These are phyloP conservation scores for Puffinus mauretanicus DNA, from an alignment of 2,113 vertebrate genomes.

Conservation along the genomic window DNA sequence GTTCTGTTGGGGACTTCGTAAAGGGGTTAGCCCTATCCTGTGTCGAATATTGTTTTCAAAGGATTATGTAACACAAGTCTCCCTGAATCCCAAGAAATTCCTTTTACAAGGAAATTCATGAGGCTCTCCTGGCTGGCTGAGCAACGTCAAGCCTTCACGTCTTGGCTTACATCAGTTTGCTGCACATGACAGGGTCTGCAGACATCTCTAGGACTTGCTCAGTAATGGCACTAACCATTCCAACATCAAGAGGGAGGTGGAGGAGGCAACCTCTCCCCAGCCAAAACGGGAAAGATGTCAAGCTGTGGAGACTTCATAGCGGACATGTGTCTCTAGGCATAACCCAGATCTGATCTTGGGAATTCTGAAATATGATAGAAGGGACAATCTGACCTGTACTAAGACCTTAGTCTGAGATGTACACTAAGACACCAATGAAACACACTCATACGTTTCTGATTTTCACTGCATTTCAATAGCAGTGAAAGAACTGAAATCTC, in stretches of 20 bases:
- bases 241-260: background rate
- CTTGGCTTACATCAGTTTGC: background rate
- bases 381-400: background rate
- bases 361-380: background rate
- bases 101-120: slow-evolving; percentile 48
- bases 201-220: background rate
- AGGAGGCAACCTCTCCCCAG: background rate
- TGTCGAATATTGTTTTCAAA: slow-evolving; percentile 25
- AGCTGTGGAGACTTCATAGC: background rate
- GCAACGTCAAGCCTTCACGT: background rate
- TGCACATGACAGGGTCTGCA: background rate
- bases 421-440: background rate
- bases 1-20: background rate
- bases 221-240: background rate
- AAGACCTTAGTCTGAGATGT: background rate
- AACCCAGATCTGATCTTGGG: background rate
- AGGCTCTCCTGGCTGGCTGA: background rate
- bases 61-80: slow-evolving; percentile 20
- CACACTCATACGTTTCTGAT: background rate
- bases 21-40: slow-evolving; percentile 37
- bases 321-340: background rate
- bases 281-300: background rate
- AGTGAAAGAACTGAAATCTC: slow-evolving; percentile 8
- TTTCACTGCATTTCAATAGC: slow-evolving; percentile 9
- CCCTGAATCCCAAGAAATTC: slow-evolving; percentile 35